phyloP scores from a whole-genome alignment of 2,113 vertebrate genomes.

The Sula dactylatra region DNA sequence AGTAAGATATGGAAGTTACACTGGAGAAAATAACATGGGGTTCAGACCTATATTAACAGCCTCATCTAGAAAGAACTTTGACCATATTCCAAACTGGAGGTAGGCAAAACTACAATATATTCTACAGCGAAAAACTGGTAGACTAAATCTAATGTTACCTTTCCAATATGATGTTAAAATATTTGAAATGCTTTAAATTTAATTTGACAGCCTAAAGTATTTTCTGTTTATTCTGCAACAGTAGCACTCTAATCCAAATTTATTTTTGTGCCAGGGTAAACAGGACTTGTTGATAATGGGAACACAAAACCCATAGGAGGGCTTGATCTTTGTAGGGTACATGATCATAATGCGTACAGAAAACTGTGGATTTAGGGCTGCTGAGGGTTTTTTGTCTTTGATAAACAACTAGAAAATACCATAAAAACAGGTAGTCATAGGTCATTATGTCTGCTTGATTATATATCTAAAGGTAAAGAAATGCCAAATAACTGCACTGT shows the following conservation, averaged over 20 bases:
- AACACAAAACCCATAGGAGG: conserved; percentile 59
- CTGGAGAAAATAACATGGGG: not conserved
- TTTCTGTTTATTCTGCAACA: not conserved
- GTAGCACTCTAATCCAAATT: conserved; percentile 70
- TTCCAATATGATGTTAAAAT: not conserved
- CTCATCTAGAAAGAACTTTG: not conserved
- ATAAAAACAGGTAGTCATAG: not conserved
- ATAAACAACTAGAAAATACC: not conserved
- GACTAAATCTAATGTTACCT: not conserved
- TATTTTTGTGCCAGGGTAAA: conserved; percentile 83
- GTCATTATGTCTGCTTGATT: not conserved
- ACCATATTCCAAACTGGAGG: not conserved
- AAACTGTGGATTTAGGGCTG: not conserved
- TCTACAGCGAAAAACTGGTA: not conserved
- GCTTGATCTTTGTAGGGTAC: conserved; percentile 72
- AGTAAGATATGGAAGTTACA: not conserved
- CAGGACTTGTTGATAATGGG: conserved; percentile 77
- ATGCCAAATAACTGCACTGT: not conserved
- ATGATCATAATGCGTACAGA: conserved; percentile 75
- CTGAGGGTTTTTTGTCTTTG: not conserved
- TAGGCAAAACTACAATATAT: not conserved
- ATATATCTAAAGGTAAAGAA: not conserved
- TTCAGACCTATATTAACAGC: not conserved
- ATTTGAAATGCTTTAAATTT: not conserved
- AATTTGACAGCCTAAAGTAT: not conserved